phyloP scores from a whole-genome alignment of 1,140 invertebrate genomes.

The Patella vulgata region DNA sequence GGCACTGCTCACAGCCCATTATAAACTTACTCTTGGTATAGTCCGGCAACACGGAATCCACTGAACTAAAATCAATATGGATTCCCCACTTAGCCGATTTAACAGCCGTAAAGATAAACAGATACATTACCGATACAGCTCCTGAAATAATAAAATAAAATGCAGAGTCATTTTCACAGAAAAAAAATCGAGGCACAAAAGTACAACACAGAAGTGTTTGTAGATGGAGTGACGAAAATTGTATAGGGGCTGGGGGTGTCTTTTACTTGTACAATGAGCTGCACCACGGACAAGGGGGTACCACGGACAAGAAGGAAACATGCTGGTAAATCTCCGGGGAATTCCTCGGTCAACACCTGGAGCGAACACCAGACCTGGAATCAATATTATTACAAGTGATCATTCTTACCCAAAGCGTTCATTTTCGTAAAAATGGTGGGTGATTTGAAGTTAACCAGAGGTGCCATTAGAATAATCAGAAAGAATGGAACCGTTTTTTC shows the following conservation, averaged over 20 bases:
- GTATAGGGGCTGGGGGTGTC: too few relatives aligned
- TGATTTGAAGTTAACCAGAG: slow-evolving; percentile 85
- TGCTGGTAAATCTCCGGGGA: too few relatives aligned
- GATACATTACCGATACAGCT: slow-evolving; percentile 82
- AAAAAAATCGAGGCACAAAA: too few relatives aligned
- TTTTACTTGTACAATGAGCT: too few relatives aligned
- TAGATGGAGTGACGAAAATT: too few relatives aligned
- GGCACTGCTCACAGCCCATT: too few relatives aligned
- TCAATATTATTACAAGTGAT: too few relatives aligned
- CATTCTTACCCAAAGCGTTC: slow-evolving; percentile 85
- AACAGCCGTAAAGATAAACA: slow-evolving; percentile 79
- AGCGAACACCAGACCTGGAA: too few relatives aligned
- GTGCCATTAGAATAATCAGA: slow-evolving; percentile 80
- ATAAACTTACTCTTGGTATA: slow-evolving; percentile 53
- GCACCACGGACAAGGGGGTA: too few relatives aligned
- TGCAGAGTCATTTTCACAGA: slow-evolving; percentile 2
- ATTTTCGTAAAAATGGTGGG: slow-evolving; percentile 93
- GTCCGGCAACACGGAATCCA: slow-evolving; percentile 64
- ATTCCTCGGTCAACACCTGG: too few relatives aligned
- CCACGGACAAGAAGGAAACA: too few relatives aligned
- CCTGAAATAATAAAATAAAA: slow-evolving; percentile 70
- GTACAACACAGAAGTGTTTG: too few relatives aligned
- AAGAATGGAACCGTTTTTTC: slow-evolving; percentile 84
- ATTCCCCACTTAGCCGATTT: slow-evolving; percentile 84
- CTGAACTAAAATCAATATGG: slow-evolving; percentile 72